Evolutionary conservation across 2,113 vertebrate species (phyloP).

Genomic region (Paradoxurus hermaphroditus): DNA sequence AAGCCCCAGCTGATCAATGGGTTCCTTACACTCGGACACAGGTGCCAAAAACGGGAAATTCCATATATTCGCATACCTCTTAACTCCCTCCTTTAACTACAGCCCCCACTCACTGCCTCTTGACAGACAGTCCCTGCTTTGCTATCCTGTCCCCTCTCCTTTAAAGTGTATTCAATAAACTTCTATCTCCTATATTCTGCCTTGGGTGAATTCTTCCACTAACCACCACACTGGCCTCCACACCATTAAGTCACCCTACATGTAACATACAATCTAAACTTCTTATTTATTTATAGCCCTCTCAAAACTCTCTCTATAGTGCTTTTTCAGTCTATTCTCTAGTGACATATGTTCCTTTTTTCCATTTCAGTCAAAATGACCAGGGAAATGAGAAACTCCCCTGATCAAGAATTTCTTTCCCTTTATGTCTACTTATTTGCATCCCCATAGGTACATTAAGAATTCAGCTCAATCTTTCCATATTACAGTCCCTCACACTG

Average conservation of each 20-base stretch:
- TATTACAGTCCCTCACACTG: neutral
- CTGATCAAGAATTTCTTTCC: neutral
- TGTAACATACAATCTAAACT: neutral
- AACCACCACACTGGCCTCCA: neutral
- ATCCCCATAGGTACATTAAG: neutral
- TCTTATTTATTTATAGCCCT: neutral
- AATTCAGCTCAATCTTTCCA: neutral
- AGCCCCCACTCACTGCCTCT: neutral
- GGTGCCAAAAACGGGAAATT: neutral
- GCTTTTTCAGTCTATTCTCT: neutral
- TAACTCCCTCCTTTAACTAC: neutral
- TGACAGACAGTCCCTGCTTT: neutral
- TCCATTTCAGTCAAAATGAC: neutral
- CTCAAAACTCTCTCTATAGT: neutral
- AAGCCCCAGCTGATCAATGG: neutral
- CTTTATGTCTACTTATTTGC: neutral
- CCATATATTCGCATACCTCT: neutral
- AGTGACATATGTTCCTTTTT: neutral
- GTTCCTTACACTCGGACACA: neutral
- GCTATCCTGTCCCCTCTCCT: neutral
- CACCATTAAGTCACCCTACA: neutral
- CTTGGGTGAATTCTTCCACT: neutral
- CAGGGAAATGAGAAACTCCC: neutral
- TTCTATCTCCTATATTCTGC: neutral
- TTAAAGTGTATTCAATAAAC: neutral